Evolutionary conservation across 2,888 invertebrate genomes (phyloP).

Genomic region (Epinotia demarniana): DNA sequence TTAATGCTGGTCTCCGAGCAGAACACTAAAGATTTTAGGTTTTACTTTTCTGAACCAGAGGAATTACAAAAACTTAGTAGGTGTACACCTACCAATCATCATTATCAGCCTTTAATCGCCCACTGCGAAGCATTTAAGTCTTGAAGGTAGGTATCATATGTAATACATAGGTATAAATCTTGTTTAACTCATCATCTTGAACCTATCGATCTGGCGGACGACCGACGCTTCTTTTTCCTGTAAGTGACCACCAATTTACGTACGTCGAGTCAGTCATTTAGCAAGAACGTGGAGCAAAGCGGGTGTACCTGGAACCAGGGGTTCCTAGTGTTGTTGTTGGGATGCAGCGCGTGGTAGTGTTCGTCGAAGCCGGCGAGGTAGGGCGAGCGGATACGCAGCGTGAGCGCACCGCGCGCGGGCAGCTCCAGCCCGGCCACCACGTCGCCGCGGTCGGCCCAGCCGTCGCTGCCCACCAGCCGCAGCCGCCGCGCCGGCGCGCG

Average conservation of each 20-base stretch:
- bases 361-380: conserved; percentile 86
- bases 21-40: not conserved
- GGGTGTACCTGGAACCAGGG: conserved; percentile 86
- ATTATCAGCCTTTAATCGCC: not conserved
- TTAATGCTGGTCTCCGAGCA: not conserved
- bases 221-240: no score
- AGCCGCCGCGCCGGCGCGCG: conserved; percentile 80
- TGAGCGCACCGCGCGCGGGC: conserved; percentile 88
- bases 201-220: no score
- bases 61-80: not conserved
- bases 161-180: no score
- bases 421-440: conserved; percentile 88
- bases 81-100: not conserved
- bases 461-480: conserved; percentile 87
- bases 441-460: conserved; percentile 90
- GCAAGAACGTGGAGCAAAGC: not conserved
- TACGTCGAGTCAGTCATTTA: no score
- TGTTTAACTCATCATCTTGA: no score
- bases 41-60: not conserved
- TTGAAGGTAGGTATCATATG: no score
- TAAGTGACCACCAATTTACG: no score
- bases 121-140: no score
- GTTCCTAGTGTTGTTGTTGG: conserved; percentile 87
- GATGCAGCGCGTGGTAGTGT: conserved; percentile 87
- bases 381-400: conserved; percentile 90